These are phyloP conservation scores for Drosophila siamana DNA, from an alignment of 2,888 invertebrate genomes.

Conservation along the genomic window DNA sequence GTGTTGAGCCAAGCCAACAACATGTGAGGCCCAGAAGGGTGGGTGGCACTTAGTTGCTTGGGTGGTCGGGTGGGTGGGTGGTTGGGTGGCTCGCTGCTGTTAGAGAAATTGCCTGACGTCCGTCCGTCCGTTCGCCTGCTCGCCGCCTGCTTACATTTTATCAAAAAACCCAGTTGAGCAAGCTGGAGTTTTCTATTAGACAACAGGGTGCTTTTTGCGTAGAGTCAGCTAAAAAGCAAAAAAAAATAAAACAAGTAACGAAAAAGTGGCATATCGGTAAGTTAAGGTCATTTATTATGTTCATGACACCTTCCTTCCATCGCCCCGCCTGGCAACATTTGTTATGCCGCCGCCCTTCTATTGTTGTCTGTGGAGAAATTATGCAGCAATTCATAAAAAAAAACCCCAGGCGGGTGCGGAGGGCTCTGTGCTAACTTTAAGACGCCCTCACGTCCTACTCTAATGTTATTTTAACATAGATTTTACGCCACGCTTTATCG, in stretches of 20 bases:
- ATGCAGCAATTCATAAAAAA: slow-evolving; percentile 80
- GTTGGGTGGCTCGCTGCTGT: slow-evolving; percentile 6
- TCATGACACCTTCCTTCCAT: slow-evolving; percentile 70
- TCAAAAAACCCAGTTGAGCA: slow-evolving; percentile 24
- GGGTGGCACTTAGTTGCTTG: slow-evolving; percentile 27
- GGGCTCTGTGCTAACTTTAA: slow-evolving; percentile 41
- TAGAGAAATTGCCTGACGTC: slow-evolving; percentile 45
- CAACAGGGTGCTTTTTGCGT: slow-evolving; percentile 71
- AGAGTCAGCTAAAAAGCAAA: slow-evolving; percentile 59
- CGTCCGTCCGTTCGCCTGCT: background rate
- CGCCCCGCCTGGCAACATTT: slow-evolving; percentile 67
- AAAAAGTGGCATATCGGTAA: slow-evolving; percentile 69
- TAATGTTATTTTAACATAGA: slow-evolving; percentile 60
- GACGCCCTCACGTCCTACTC: background rate
- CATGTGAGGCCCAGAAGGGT: slow-evolving; percentile 58
- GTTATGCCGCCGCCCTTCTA: slow-evolving; percentile 34
- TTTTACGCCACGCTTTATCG: slow-evolving; percentile 61
- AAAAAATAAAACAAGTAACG: slow-evolving; percentile 14
- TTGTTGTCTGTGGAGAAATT: slow-evolving; percentile 67
- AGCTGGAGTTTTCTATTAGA: slow-evolving; percentile 70
- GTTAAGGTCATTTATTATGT: slow-evolving; percentile 75
- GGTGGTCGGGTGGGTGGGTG: slow-evolving; percentile 11
- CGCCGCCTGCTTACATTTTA: slow-evolving; percentile 32
- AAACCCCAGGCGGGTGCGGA: slow-evolving; percentile 39
- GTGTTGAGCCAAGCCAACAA: slow-evolving; percentile 49